Evolutionary conservation across 30 jellyfish, hydroid and myxozoan genomes (phyloP).

Genomic region (Phacellophora camtschatica): DNA sequence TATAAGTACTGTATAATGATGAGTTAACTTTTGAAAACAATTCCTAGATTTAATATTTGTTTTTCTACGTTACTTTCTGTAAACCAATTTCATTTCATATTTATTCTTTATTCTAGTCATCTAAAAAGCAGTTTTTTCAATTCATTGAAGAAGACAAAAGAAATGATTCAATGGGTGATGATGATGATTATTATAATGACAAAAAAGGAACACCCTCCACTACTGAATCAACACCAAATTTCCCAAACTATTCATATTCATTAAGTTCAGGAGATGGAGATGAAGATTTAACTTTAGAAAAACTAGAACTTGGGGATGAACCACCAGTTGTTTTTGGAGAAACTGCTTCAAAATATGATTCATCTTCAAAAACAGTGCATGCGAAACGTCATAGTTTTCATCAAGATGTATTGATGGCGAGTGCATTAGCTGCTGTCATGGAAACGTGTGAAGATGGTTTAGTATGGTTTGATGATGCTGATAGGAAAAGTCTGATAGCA

Average conservation of each 20-base stretch:
- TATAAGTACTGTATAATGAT: too few relatives aligned
- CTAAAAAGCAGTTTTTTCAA: constrained; percentile 1
- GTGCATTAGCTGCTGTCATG: constrained; percentile 86
- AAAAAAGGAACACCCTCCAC: background rate
- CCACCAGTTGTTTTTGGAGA: background rate
- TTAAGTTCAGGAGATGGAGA: constrained; percentile 44
- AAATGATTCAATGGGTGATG: background rate
- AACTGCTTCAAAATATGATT: background rate
- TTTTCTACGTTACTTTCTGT: too few relatives aligned
- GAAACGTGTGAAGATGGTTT: constrained; percentile 70
- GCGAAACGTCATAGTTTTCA: constrained; percentile 45
- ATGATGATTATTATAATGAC: background rate
- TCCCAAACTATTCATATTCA: constrained; percentile 29
- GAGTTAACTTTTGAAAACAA: too few relatives aligned
- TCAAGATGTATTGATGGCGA: constrained; percentile 66
- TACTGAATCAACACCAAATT: background rate
- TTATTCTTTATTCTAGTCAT: background rate
- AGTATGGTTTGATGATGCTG: constrained; percentile 79
- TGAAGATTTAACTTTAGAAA: background rate
- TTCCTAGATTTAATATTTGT: too few relatives aligned
- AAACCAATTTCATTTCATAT: too few relatives aligned
- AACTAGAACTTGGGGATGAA: background rate
- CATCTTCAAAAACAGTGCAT: background rate
- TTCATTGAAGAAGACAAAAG: constrained; percentile 40
- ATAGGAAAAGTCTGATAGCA: constrained; percentile 1